Conservation (phyloP, 2,888 invertebrate species). For the Athalia rosae region DNA sequence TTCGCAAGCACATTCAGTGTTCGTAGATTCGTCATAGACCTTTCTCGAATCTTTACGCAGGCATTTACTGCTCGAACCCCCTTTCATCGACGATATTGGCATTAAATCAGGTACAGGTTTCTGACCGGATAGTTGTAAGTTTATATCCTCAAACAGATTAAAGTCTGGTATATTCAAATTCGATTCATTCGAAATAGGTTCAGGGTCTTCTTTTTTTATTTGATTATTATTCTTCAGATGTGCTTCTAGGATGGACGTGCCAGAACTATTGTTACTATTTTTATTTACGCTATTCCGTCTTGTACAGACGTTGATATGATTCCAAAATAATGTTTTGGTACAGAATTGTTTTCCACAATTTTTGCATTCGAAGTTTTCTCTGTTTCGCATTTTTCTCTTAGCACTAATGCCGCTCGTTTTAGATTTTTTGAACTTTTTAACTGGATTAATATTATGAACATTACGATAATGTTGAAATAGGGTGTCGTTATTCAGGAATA, state of each 20-base stretch:
- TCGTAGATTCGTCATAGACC: conserved; percentile 75
- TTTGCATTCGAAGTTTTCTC: conserved; percentile 67
- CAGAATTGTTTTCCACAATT: conserved; percentile 68
- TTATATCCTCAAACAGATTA: conserved; percentile 71
- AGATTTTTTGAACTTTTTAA: conserved; percentile 61
- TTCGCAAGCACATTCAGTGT: conserved; percentile 74
- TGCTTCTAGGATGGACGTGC: conserved; percentile 66
- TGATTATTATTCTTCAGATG: conserved; percentile 69
- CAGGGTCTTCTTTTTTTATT: conserved; percentile 63
- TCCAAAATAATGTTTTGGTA: conserved; percentile 67
- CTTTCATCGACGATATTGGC: conserved; percentile 63
- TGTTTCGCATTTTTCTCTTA: conserved; percentile 55
- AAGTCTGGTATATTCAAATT: conserved; percentile 71
- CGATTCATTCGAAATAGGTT: conserved; percentile 58
- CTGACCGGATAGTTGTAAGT: conserved; percentile 69
- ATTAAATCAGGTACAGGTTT: conserved; percentile 69
- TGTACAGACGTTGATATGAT: conserved; percentile 66
- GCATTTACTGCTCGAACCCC: conserved; percentile 60
- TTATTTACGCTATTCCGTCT: conserved; percentile 52
- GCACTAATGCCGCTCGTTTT: conserved; percentile 52
- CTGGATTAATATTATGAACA: conserved; percentile 68
- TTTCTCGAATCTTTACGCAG: conserved; percentile 73
- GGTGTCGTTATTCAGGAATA: conserved; percentile 66
- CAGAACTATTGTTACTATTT: conserved; percentile 49
- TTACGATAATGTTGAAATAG: conserved; percentile 68